These are phyloP conservation scores for Andrena camellia DNA, from an alignment of 2,888 invertebrate genomes.

Conservation along the genomic window DNA sequence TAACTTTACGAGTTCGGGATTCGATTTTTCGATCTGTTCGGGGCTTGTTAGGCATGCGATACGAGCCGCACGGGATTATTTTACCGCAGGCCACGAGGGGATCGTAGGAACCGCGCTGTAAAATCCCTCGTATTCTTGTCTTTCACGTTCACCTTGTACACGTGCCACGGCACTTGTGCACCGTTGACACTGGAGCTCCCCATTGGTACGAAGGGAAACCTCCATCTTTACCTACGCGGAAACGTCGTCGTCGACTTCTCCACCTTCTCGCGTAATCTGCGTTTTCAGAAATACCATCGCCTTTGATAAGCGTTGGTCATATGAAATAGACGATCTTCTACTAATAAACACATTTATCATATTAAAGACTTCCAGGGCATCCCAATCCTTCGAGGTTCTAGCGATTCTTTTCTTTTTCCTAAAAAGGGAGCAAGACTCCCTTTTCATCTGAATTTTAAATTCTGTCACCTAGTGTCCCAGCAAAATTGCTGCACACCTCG, in stretches of 20 bases:
- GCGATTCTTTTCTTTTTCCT: no score
- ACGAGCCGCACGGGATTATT: constrained; percentile 71
- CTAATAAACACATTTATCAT: no score
- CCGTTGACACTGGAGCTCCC: constrained; percentile 42
- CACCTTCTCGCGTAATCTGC: not conserved
- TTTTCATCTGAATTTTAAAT: not conserved
- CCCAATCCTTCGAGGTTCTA: no score
- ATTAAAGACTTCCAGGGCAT: no score
- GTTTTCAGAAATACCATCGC: not conserved
- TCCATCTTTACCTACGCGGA: not conserved
- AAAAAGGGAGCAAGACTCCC: no score
- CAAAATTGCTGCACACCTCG: not conserved
- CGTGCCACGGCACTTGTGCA: constrained; percentile 10
- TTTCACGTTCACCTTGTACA: constrained; percentile 34
- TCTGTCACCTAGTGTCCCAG: not conserved
- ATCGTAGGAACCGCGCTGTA: constrained; percentile 41
- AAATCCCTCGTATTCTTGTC: constrained; percentile 56
- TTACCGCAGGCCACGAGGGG: constrained; percentile 60
- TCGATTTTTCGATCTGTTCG: constrained; percentile 68
- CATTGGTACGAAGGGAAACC: constrained; percentile 2
- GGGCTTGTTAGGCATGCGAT: constrained; percentile 58
- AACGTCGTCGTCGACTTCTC: constrained; percentile 16
- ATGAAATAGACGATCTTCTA: not conserved
- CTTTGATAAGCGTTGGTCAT: not conserved
- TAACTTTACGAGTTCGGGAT: constrained; percentile 67